Base-by-base conservation (phyloP, 2,888 invertebrate species). In the Danaus chrysippus region DNA sequence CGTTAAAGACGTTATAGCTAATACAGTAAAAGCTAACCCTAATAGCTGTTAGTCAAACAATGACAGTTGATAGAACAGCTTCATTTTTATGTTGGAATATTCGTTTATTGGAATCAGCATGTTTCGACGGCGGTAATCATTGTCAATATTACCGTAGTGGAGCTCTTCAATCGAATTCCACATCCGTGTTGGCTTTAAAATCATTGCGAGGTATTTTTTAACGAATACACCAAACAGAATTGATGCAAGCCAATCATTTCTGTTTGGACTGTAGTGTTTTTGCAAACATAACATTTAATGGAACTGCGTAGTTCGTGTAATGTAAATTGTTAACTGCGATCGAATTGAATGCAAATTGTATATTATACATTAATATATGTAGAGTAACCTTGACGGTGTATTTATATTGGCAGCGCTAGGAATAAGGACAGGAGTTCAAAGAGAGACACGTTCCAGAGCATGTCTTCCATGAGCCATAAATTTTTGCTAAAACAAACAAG, bases 401-500 rank as follows among this genome's bases (percentile, higher is more conserved):
- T 34, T 34, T 34, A 34, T 34, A 34, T 34, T 34, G 23, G 59
- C 61, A 66, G 64, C 67, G 64, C 44, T 61, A 66, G 67, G 64
- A 66, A 68, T 62, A 60, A 65, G 57, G 62, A 62, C 66, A 65
- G 54, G 64, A 76, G 81, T 83, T 86, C 84, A 86, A 85, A 86
- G 82, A 76, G 73, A 72, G 72, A 75, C 68, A 62, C 71, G 68
- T 70, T 73, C 71, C 73, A 73, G 74, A 73, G 76, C 72, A 75
- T 79, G 80, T 81, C 81, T 81, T 76, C 71, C 74, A 77, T 82
- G 76, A 77, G 80, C 80, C 76, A 82, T 84, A 84, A 81, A 81
- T 85, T 86, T 84, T 84, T 84, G 82, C 76, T 82, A 83, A 85
- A 85, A 83, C 83, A 86, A 86, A 87, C 86, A 85, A 70, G 70